Evolutionary conservation across 2,113 vertebrate genomes (phyloP), one percentile per base, ranked within the genome.

Genomic region (Petaurus breviceps): DNA sequence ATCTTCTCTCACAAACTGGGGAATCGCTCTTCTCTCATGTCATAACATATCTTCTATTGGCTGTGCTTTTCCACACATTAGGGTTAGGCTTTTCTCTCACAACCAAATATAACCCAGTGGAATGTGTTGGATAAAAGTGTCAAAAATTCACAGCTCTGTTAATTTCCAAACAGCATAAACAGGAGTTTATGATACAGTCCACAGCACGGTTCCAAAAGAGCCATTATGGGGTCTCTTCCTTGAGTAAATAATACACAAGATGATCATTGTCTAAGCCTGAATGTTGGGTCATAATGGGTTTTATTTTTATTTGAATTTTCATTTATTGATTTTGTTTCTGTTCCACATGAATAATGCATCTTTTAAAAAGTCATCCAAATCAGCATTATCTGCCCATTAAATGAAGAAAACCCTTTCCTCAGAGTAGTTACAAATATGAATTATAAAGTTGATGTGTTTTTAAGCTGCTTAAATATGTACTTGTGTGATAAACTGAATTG

Each of bases 401-500:
- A 93, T 97, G 96, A 95, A 90, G 49, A 96, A 97, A 96, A 93
- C 90, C 54, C 95, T 97, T 97, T 98, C 97, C 98, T 97, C 95
- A 77, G 95, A 93, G 95, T 95, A 92, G 52, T 95, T 94, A 94
- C 96, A 97, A 97, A 97, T 97, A 98, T 57, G 97, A 97, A 95
- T 96, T 95, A 96, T 94, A 91, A 49, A 97, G 97, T 93, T 94
- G 97, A 93, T 97, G 94, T 97, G 97, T 98, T 98, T 96, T 98
- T 96, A 97, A 98, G 97, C 97, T 96, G 96, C 96, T 98, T 97
- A 98, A 98, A 97, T 98, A 97, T 97, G 97, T 97, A 97, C 98
- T 97, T 97, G 96, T 92, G 95, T 95, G 96, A 95, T 95, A 93
- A 96, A 91, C 95, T 24, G 90, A 94, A 96, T 89, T 93, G 77